Percentiles rank a stretch among this genome's conserved stretches.
Evolutionary conservation across 2,113 vertebrate genomes (phyloP).

Genomic region (Xiphophorus hellerii): DNA sequence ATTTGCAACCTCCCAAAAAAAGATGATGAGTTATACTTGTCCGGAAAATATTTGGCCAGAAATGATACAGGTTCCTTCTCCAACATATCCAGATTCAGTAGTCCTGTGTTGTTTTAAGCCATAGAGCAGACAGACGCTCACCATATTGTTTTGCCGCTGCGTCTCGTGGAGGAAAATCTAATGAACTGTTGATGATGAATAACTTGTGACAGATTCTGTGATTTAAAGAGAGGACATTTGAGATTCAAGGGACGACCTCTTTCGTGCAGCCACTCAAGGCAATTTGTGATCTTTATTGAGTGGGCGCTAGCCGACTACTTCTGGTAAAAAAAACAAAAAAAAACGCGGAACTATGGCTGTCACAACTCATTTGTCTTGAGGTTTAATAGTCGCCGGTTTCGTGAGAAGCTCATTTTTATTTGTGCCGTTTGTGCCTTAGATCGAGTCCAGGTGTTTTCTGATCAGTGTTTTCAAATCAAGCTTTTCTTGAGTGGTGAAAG

Average conservation of each 20-base stretch:
- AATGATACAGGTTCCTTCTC: too few relatives aligned
- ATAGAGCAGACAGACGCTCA: constrained; percentile 14
- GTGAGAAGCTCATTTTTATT: constrained; percentile 20
- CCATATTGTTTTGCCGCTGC: constrained; percentile 5
- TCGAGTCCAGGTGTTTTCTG: not conserved
- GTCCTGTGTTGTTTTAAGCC: constrained; percentile 1
- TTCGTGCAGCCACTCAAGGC: constrained; percentile 48
- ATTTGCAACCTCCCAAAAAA: too few relatives aligned
- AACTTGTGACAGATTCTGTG: constrained; percentile 53
- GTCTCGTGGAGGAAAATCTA: constrained; percentile 1
- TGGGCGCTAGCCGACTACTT: constrained; percentile 41
- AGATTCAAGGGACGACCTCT: constrained; percentile 44
- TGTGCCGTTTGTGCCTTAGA: constrained; percentile 6
- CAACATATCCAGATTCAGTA: constrained; percentile 1
- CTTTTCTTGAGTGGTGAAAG: not conserved
- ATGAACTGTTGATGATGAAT: constrained; percentile 26
- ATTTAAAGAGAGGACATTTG: constrained; percentile 45
- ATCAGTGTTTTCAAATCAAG: not conserved
- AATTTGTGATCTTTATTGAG: constrained; percentile 50
- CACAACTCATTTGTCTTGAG: constrained; percentile 53
- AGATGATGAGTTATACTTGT: constrained; percentile 49
- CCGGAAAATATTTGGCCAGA: constrained; percentile 23
- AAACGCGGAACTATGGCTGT: constrained; percentile 39
- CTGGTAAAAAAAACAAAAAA: constrained; percentile 42
- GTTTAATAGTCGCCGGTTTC: constrained; percentile 36